Conservation (phyloP, 2,888 invertebrate genomes). For the Disparrhopalites patrizii region DNA sequence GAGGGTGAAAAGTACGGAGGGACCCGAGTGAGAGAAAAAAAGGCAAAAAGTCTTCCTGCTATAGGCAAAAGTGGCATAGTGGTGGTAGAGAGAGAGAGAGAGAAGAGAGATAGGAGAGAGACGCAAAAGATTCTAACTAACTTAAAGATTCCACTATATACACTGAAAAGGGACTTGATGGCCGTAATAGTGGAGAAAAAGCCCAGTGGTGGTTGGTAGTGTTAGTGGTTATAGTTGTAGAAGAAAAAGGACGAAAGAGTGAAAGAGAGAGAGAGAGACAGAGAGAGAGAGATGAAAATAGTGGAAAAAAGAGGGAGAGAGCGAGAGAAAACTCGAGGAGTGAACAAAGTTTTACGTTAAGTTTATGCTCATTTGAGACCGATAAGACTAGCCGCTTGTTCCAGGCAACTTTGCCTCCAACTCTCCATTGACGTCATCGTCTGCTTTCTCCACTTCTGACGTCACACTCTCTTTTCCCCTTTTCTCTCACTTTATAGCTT, state of each 20-base stretch:
- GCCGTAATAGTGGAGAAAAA: no score
- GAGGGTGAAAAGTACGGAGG: background rate
- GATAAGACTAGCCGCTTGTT: slow-evolving; percentile 27
- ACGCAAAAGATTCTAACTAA: no score
- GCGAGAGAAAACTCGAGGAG: slow-evolving; percentile 19
- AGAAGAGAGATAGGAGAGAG: background rate
- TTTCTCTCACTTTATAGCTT: background rate
- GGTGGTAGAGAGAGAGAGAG: background rate
- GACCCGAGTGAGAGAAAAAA: background rate
- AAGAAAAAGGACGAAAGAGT: no score
- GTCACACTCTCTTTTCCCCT: slow-evolving; percentile 19
- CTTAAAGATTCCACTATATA: no score
- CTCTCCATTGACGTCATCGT: slow-evolving; percentile 30
- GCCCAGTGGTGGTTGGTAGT: no score
- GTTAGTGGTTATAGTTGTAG: no score
- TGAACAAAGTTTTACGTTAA: slow-evolving; percentile 23
- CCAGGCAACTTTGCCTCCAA: background rate
- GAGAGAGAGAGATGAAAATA: background rate
- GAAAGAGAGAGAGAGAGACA: background rate
- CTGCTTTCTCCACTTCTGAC: slow-evolving; percentile 29
- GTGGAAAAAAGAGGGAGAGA: background rate
- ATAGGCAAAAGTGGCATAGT: no score
- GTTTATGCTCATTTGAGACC: slow-evolving; percentile 29
- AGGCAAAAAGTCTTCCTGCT: background rate
- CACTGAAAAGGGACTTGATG: no score